phyloP scores from a whole-genome alignment of 2,888 invertebrate species.

The Phrixothrix hirtus region DNA sequence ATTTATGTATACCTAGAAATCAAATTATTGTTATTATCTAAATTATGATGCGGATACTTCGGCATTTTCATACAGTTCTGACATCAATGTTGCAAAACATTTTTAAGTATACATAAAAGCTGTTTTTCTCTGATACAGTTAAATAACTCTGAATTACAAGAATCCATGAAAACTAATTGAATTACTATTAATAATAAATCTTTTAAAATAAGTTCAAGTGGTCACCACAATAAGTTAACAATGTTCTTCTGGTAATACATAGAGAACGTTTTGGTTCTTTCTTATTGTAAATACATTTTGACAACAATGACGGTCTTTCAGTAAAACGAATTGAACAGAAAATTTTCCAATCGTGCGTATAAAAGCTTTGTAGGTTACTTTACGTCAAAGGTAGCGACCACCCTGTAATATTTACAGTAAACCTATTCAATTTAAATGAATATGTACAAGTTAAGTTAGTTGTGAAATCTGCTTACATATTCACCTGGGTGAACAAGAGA shows the following conservation, averaged over 20 bases:
- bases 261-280: not conserved
- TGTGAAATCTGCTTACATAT: constrained; percentile 32
- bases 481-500: no score
- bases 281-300: not conserved
- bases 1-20: no score
- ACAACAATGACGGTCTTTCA: constrained; percentile 14
- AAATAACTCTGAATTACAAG: no score
- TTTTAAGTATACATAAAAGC: no score
- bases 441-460: constrained; percentile 28
- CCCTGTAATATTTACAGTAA: constrained; percentile 28
- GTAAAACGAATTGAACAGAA: constrained; percentile 26
- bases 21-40: no score
- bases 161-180: not conserved
- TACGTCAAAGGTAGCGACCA: constrained; percentile 25
- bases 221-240: not conserved
- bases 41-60: no score
- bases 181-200: not conserved
- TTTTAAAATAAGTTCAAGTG: not conserved
- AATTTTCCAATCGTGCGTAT: constrained; percentile 28
- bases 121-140: no score
- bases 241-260: not conserved
- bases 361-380: constrained; percentile 11
- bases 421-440: constrained; percentile 22
- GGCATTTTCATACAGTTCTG: no score
- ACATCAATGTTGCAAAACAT: no score